Percentiles rank a stretch among this genome's conserved stretches.
Conservation (phyloP, 2,888 invertebrate species). For the Trilocha varians region DNA sequence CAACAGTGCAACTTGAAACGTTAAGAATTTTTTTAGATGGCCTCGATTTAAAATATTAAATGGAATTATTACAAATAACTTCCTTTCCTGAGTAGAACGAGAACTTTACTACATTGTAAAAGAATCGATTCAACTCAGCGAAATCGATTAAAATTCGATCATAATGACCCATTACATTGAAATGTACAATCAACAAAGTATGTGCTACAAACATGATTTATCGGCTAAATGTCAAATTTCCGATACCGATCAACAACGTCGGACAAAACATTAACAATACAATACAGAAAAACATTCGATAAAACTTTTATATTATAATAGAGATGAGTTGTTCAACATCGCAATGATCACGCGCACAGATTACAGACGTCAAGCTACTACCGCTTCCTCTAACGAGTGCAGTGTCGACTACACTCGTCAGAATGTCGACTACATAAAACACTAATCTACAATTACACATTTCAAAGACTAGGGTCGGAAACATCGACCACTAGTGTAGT, state of each 20-base stretch:
- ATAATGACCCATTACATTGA: constrained; percentile 67
- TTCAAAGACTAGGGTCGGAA: constrained; percentile 62
- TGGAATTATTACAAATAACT: constrained; percentile 2
- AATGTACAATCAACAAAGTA: constrained; percentile 57
- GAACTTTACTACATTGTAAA: constrained; percentile 18
- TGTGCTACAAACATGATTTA: constrained; percentile 21
- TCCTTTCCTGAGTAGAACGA: constrained; percentile 14
- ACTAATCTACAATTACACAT: constrained; percentile 59
- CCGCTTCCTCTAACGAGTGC: too few species aligned
- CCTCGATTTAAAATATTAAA: constrained; percentile 64
- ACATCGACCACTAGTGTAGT: constrained; percentile 29
- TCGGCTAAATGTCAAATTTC: neutral
- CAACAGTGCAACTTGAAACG: constrained; percentile 58
- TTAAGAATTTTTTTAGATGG: constrained; percentile 61
- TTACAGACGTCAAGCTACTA: too few species aligned
- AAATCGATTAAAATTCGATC: constrained; percentile 15
- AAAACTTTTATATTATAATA: too few species aligned
- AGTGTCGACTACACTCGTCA: neutral
- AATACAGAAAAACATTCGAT: too few species aligned
- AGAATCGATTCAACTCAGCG: constrained; percentile 13
- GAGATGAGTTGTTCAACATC: too few species aligned
- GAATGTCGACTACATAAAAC: neutral
- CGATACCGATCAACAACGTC: neutral
- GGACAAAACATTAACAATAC: too few species aligned
- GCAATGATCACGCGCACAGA: too few species aligned